A percentile compares a stretch with the other conserved stretches of the same genome.
These are phyloP conservation scores for Pocota personata DNA, from an alignment of 2,888 invertebrate genomes.

Conservation along the genomic window DNA sequence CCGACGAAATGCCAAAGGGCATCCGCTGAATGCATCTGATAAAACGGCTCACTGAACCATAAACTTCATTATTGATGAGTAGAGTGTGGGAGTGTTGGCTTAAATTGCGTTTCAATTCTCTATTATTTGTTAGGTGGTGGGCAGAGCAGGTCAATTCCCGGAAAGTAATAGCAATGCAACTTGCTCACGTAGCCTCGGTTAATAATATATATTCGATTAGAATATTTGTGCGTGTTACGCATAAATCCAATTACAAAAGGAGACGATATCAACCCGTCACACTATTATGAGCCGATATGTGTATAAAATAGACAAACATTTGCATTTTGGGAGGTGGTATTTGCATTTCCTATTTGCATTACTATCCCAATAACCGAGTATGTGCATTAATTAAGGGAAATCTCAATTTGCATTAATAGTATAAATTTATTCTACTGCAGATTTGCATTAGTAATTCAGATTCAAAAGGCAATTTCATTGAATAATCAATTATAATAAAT, in stretches of 20 bases:
- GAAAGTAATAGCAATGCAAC: conserved; percentile 19
- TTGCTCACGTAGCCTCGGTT: not conserved
- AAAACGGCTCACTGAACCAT: conserved; percentile 62
- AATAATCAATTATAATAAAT: conserved; percentile 14
- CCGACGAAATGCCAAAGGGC: conserved; percentile 45
- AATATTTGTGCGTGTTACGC: conserved; percentile 41
- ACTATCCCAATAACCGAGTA: conserved; percentile 49
- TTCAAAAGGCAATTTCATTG: conserved; percentile 3
- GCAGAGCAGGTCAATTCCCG: not conserved
- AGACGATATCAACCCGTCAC: not conserved
- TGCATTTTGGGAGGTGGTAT: conserved; percentile 37
- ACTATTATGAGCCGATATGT: not conserved
- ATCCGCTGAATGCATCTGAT: conserved; percentile 50
- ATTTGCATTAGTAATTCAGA: conserved; percentile 47
- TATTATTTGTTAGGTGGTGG: not conserved
- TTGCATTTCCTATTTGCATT: conserved; percentile 60
- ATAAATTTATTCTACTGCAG: conserved; percentile 26
- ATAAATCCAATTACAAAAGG: conserved; percentile 53
- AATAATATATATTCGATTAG: conserved; percentile 51
- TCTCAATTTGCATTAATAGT: conserved; percentile 46
- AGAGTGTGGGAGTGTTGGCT: not conserved
- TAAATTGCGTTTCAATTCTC: conserved; percentile 26
- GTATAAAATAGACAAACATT: conserved; percentile 9
- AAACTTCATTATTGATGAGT: conserved; percentile 58
- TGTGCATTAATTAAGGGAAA: conserved; percentile 42